phyloP scores from a whole-genome alignment of 2,797 vertebrate species.

The Mormyrops attenuatus region DNA sequence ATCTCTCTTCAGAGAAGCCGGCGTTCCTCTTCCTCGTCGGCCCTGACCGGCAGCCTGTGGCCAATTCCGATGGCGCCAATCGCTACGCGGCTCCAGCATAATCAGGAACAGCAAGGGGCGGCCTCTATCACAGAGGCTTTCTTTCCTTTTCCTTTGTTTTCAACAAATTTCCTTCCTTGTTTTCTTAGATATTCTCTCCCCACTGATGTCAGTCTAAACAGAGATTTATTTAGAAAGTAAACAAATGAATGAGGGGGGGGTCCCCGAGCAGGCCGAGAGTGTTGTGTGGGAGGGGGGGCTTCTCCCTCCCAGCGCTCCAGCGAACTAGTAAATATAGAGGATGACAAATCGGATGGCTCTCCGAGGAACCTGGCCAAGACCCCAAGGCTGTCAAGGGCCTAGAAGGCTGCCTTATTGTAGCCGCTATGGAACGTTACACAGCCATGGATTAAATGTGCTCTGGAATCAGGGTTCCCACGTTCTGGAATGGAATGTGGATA shows the following conservation, averaged over 20 bases:
- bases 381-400: slow-evolving; percentile 3
- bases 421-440: not conserved
- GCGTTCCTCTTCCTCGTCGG: slow-evolving; percentile 61
- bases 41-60: slow-evolving; percentile 60
- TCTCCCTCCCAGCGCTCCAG: slow-evolving; percentile 50
- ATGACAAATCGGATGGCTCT: slow-evolving; percentile 60
- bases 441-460: not conserved
- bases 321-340: slow-evolving; percentile 61
- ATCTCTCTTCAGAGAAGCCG: slow-evolving; percentile 37
- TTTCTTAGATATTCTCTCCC: slow-evolving; percentile 75
- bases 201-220: slow-evolving; percentile 76
- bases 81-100: slow-evolving; percentile 55
- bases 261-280: slow-evolving; percentile 41
- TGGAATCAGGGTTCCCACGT: not conserved
- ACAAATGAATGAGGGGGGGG: slow-evolving; percentile 69
- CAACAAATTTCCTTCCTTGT: slow-evolving; percentile 75
- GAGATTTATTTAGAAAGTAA: slow-evolving; percentile 75
- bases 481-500: not conserved
- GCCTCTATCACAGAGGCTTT: slow-evolving; percentile 68
- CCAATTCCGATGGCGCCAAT: slow-evolving; percentile 70
- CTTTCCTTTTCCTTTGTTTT: slow-evolving; percentile 79
- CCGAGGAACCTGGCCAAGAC: slow-evolving; percentile 46
- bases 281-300: slow-evolving; percentile 19
- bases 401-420: not conserved
- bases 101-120: slow-evolving; percentile 68